Evolutionary conservation across 2,797 vertebrate genomes (phyloP).

Genomic region (Carapus acus): DNA sequence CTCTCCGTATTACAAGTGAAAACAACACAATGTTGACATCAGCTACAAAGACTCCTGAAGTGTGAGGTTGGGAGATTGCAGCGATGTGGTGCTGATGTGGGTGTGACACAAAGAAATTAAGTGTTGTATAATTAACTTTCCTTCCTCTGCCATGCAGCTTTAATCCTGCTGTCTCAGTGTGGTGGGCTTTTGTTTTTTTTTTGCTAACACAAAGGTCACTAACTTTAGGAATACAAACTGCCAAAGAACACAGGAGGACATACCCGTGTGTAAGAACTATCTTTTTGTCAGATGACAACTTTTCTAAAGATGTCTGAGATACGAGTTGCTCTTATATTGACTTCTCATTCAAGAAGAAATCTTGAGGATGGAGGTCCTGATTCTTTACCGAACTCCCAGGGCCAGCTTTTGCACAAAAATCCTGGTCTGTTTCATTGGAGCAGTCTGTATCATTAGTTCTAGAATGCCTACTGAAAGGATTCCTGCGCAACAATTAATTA

Average conservation of each 20-base stretch:
- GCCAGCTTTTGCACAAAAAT: no score
- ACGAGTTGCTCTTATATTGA: no score
- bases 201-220: neutral
- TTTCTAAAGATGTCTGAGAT: no score
- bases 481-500: neutral
- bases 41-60: slow-evolving; percentile 20
- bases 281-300: no score
- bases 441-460: neutral
- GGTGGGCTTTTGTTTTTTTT: neutral
- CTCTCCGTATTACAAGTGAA: slow-evolving; percentile 26
- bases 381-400: no score
- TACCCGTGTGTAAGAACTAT: no score
- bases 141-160: slow-evolving; percentile 6
- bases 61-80: slow-evolving; percentile 26
- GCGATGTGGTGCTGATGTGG: slow-evolving; percentile 36
- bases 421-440: no score
- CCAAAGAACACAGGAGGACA: no score
- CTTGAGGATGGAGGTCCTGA: no score
- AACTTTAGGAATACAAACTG: no score
- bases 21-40: slow-evolving; percentile 22
- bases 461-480: neutral
- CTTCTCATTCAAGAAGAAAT: no score
- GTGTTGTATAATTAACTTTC: slow-evolving; percentile 48
- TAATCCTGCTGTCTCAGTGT: slow-evolving; percentile 16
- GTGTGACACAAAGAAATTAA: slow-evolving; percentile 50